These are phyloP conservation scores for Flexamia atlantica DNA, from an alignment of 2,888 invertebrate species.

Conservation along the genomic window DNA sequence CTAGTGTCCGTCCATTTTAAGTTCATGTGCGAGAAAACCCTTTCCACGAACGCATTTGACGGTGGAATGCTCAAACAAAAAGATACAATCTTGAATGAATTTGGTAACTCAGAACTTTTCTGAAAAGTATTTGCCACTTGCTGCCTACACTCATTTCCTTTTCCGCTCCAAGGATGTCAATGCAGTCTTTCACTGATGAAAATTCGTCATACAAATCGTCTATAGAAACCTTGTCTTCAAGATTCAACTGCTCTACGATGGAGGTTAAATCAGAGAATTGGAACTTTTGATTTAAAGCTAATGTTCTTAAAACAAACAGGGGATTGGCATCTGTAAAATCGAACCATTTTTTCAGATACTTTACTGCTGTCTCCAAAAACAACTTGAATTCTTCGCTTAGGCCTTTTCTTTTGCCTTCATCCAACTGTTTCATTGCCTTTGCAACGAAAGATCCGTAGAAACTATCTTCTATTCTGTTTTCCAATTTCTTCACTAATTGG, in stretches of 20 bases:
- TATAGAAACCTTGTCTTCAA: slow-evolving; percentile 1
- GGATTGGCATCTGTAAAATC: not conserved
- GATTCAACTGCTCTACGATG: not conserved
- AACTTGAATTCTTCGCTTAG: not conserved
- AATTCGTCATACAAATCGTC: not conserved
- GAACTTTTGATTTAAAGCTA: not conserved
- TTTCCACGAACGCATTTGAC: slow-evolving; percentile 6
- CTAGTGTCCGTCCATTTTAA: slow-evolving; percentile 14
- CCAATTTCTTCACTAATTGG: not conserved
- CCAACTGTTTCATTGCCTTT: not conserved
- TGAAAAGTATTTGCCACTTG: not conserved
- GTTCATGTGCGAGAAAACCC: not conserved
- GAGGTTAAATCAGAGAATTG: not conserved
- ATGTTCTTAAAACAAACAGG: not conserved
- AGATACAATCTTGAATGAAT: not conserved
- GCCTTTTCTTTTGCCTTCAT: not conserved
- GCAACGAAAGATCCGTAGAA: not conserved
- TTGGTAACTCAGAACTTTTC: slow-evolving; percentile 23
- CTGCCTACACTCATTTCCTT: not conserved
- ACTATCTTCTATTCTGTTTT: not conserved
- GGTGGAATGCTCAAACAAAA: not conserved
- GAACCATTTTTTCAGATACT: not conserved
- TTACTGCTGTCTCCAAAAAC: not conserved
- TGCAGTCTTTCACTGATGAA: slow-evolving; percentile 6
- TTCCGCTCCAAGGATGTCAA: not conserved